Evolutionary conservation across 1,140 invertebrate genomes (phyloP).

Genomic region (Zophobas morio): DNA sequence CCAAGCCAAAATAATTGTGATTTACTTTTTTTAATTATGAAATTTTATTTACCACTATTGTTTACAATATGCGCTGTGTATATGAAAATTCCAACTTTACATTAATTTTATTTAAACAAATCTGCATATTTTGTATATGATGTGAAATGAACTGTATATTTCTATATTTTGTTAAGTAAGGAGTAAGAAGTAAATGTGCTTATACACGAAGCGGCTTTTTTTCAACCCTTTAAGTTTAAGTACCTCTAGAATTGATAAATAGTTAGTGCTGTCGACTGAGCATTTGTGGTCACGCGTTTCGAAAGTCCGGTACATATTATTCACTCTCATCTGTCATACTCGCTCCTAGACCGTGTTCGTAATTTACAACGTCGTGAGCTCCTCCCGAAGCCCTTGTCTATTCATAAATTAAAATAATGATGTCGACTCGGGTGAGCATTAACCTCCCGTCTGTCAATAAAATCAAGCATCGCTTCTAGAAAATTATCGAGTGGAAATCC

Average conservation of each 20-base stretch:
- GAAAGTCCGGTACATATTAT: too few species aligned
- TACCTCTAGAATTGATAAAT: background rate
- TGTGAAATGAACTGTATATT: constrained; percentile 35
- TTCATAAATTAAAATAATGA: background rate
- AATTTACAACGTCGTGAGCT: too few species aligned
- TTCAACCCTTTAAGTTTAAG: background rate
- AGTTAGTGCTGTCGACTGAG: too few species aligned
- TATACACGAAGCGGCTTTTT: background rate
- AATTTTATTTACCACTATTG: constrained; percentile 2
- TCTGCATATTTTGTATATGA: constrained; percentile 37
- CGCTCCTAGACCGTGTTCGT: too few species aligned
- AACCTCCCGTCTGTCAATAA: background rate
- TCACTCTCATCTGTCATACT: too few species aligned
- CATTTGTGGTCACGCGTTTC: too few species aligned
- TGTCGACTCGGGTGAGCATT: background rate
- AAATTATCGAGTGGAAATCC: constrained; percentile 4
- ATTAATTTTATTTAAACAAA: constrained; percentile 20
- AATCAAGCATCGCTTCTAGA: too few species aligned
- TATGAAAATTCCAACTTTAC: constrained; percentile 30
- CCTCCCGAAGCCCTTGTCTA: too few species aligned
- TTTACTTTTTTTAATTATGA: constrained; percentile 30
- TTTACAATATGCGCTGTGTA: constrained; percentile 26
- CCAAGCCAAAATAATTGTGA: constrained; percentile 41
- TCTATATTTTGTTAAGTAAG: constrained; percentile 34
- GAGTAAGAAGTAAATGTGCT: constrained; percentile 30